Evolutionary conservation across 2,888 invertebrate genomes (phyloP).

Genomic region (Marasmarcha lunaedactyla): DNA sequence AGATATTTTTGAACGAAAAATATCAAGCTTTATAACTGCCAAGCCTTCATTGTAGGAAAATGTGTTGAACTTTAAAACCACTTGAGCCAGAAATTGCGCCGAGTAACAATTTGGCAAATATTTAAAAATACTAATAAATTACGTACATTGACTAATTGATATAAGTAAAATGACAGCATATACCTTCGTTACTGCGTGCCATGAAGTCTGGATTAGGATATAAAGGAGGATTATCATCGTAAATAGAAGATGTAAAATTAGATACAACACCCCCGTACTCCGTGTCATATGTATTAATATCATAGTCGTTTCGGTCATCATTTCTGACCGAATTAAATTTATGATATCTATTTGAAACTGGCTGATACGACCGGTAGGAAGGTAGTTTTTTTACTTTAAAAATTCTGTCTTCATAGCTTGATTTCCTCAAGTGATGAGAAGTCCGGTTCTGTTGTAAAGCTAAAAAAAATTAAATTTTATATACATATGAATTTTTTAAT

Average conservation of each 20-base stretch:
- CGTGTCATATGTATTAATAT: conserved; percentile 52
- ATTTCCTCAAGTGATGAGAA: conserved; percentile 33
- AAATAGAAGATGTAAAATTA: conserved; percentile 61
- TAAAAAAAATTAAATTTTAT: conserved; percentile 19
- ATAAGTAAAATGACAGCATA: no score
- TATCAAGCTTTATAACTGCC: no score
- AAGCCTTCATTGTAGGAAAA: no score
- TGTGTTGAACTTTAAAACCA: no score
- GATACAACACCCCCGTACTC: conserved; percentile 61
- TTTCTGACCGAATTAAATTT: conserved; percentile 41
- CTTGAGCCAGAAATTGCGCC: no score
- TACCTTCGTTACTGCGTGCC: conserved; percentile 46
- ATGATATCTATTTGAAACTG: conserved; percentile 42
- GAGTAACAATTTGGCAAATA: no score
- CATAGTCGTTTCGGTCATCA: conserved; percentile 48
- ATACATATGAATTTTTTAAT: no score
- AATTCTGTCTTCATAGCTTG: conserved; percentile 32
- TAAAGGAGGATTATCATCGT: conserved; percentile 57
- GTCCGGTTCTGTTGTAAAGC: conserved; percentile 42
- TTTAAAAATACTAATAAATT: no score
- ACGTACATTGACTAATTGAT: no score
- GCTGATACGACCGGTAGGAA: conserved; percentile 51
- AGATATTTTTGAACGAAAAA: no score
- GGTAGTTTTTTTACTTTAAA: conserved; percentile 39
- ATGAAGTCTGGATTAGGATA: conserved; percentile 61